Evolutionary conservation across 2,888 invertebrate species (phyloP).

Genomic region (Agrotis clavis): DNA sequence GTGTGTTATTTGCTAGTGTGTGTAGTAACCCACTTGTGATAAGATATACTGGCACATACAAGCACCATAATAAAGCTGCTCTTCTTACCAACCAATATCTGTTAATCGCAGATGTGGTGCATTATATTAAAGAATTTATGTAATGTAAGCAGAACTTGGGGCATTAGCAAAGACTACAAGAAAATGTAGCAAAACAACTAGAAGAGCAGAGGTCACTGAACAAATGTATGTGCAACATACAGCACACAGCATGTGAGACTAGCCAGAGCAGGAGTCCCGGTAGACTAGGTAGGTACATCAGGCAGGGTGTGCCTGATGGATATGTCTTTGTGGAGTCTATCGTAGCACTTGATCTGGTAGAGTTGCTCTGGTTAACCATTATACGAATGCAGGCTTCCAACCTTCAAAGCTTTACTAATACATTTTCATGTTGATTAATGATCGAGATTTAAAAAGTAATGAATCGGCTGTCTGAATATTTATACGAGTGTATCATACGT

Average conservation of each 20-base stretch:
- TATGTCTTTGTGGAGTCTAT: background rate
- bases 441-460: background rate
- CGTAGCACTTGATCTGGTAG: background rate
- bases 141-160: background rate
- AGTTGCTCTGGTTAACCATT: too few species aligned
- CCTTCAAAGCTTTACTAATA: too few species aligned
- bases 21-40: conserved; percentile 26
- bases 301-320: too few species aligned
- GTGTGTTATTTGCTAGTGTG: background rate
- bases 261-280: background rate
- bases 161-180: background rate
- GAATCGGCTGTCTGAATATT: background rate
- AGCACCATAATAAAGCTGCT: background rate
- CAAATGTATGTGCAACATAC: background rate
- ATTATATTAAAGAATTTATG: background rate
- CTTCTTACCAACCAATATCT: background rate
- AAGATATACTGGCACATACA: conserved; percentile 17
- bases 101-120: background rate
- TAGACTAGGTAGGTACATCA: background rate
- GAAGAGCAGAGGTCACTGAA: background rate
- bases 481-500: too few species aligned
- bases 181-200: background rate
- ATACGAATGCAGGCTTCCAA: background rate
- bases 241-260: background rate
- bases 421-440: background rate